Evolutionary conservation across 2,888 invertebrate species (phyloP).

Genomic region (Erpobdella octoculata): DNA sequence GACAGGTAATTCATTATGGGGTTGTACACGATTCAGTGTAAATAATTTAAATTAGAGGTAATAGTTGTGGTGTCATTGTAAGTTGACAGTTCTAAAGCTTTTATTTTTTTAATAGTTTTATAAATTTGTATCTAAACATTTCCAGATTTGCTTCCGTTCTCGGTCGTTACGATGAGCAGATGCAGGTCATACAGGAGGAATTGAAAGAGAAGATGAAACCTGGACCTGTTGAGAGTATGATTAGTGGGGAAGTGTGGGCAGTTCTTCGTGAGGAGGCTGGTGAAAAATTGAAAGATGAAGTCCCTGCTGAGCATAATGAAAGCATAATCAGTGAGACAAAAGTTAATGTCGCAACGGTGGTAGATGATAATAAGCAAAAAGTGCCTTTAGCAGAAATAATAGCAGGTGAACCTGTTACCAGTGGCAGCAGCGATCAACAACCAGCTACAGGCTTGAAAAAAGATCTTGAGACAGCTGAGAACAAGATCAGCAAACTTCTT

Average conservation of each 20-base stretch:
- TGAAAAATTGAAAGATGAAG: not conserved
- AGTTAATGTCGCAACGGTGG: too few relatives aligned
- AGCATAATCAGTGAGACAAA: not conserved
- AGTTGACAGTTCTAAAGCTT: not conserved
- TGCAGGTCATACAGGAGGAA: conserved; percentile 20
- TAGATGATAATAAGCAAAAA: too few relatives aligned
- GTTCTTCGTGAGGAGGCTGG: not conserved
- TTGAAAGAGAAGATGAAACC: conserved; percentile 18
- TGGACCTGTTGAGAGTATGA: not conserved
- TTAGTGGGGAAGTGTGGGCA: not conserved
- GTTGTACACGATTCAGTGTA: not conserved
- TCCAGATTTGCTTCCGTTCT: conserved; percentile 17
- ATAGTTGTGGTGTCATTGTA: not conserved
- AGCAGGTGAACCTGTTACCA: not conserved
- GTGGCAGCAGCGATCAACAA: not conserved
- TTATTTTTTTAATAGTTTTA: not conserved
- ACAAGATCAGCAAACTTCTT: not conserved
- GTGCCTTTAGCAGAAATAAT: too few relatives aligned
- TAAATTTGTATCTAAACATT: not conserved
- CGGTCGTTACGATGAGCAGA: conserved; percentile 20
- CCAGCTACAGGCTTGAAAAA: not conserved
- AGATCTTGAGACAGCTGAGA: not conserved
- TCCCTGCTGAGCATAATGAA: not conserved
- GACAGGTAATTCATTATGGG: not conserved
- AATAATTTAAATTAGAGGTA: not conserved